Percentiles rank a stretch among this genome's conserved stretches.
Conservation (phyloP, 2,113 vertebrate species). For the Baryphthengus martii region DNA sequence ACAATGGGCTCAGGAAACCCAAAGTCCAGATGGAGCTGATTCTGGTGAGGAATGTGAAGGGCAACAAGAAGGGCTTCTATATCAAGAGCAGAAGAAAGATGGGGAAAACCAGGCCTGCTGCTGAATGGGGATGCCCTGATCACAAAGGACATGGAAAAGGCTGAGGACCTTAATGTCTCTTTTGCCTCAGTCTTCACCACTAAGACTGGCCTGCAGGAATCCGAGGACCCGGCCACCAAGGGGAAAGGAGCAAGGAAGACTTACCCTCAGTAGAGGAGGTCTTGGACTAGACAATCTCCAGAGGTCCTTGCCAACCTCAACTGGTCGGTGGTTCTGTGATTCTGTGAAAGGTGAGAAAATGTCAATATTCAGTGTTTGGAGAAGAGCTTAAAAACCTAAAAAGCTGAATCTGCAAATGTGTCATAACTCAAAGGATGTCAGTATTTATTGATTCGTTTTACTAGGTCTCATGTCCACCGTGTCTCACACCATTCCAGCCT, state of each 20-base stretch:
- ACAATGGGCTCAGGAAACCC: neutral
- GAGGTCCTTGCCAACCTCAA: fast-evolving
- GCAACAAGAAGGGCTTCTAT: neutral
- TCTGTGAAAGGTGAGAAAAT: neutral
- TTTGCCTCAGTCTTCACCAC: neutral
- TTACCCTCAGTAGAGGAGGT: fast-evolving
- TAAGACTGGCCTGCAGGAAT: neutral
- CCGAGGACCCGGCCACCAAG: neutral
- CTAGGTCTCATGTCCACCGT: neutral
- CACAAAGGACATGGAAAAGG: neutral
- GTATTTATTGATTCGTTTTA: neutral
- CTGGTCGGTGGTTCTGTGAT: neutral
- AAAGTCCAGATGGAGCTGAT: neutral
- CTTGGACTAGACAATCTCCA: neutral
- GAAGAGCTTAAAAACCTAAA: neutral
- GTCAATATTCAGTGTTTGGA: neutral
- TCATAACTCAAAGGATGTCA: neutral
- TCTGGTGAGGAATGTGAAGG: neutral
- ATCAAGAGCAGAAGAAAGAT: neutral
- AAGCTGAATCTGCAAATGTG: neutral
- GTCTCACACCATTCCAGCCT: neutral
- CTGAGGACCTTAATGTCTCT: neutral
- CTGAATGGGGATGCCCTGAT: neutral
- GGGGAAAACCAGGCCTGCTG: neutral
- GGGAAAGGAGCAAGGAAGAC: neutral